Base-by-base conservation (phyloP, 2,113 vertebrate genomes). In the Pionites leucogaster region DNA sequence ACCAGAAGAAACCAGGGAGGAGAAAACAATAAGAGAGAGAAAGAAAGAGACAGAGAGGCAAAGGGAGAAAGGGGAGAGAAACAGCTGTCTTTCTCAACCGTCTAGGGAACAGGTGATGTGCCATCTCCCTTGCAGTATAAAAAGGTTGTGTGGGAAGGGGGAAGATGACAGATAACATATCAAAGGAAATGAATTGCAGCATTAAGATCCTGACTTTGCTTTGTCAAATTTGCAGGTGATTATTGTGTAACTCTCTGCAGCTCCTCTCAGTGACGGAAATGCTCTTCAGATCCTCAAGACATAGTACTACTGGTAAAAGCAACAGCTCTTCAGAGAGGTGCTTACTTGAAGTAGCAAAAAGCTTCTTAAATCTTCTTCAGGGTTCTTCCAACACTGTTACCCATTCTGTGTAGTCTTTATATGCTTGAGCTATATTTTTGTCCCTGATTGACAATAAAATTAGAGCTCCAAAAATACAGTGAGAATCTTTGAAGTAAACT, bases 181-280 rank as follows among this genome's bases (percentile, higher is more conserved):
- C 93, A 95, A 94, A 96, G 94, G 88, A 96, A 96, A 89, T 85
- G 93, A 96, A 96, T 92, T 94, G 91, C 83, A 63, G 81, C 79
- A 95, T 95, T 95, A 95, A 91, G 52, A 88, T 94, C 90, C 75
- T 86, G 84, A 90, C 59, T 91, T 96, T 95, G 74, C 72, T 95
- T 97, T 96, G 95, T 97, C 92, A 94, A 84, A 95, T 96, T 95
- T 95, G 65, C 82, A 85, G 92, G 82, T 92, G 91, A 96, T 95
- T 95, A 71, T 95, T 88, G 42, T 85, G 41, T 88, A 95, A 88
- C 63, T 90, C 92, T 92, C 85, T 95, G 83, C 92, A 81, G 72
- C 57, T 88, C 50, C 53, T 95, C 79, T 95, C 65, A 75, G 71
- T 93, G 95, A 96, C 9, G 81, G 92, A 97, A 97, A 93, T 82